These are phyloP conservation scores for Neria commutata DNA, from an alignment of 2,888 invertebrate species.

Conservation along the genomic window DNA sequence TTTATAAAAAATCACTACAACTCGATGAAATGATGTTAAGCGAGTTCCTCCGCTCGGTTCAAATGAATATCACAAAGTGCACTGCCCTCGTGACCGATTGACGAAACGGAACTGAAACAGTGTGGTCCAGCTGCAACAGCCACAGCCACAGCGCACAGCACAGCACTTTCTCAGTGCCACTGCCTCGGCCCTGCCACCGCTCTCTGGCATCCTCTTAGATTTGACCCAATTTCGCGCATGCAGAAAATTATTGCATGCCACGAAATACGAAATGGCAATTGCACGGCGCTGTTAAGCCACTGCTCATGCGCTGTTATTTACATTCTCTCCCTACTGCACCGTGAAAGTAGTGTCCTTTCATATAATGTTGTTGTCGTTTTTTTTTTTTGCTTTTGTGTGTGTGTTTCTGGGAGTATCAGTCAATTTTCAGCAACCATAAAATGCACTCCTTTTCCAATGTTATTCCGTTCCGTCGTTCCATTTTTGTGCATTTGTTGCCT, in stretches of 20 bases:
- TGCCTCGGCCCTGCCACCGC: constrained; percentile 5
- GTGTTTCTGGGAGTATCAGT: not conserved
- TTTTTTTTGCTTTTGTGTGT: not conserved
- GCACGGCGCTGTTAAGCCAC: not conserved
- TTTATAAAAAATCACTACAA: too few species aligned
- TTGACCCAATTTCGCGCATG: not conserved
- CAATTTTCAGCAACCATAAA: too few species aligned
- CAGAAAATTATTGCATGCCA: too few species aligned
- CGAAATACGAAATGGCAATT: not conserved
- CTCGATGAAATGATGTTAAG: not conserved
- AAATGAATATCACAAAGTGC: constrained; percentile 54
- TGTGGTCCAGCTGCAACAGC: constrained; percentile 23
- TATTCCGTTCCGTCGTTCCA: not conserved
- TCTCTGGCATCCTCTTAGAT: not conserved
- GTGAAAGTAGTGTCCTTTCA: too few species aligned
- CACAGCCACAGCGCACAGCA: not conserved
- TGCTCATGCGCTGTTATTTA: not conserved
- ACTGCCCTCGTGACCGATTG: constrained; percentile 56
- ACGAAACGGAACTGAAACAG: constrained; percentile 50
- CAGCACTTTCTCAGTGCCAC: not conserved
- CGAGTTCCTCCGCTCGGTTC: constrained; percentile 40
- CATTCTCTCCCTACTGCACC: too few species aligned
- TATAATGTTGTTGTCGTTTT: not conserved
- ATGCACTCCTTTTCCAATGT: not conserved
- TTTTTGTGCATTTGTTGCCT: not conserved